Percentiles rank a stretch among this genome's conserved stretches.
Conservation (phyloP, 2,113 vertebrate genomes). For the Nymphicus hollandicus region DNA sequence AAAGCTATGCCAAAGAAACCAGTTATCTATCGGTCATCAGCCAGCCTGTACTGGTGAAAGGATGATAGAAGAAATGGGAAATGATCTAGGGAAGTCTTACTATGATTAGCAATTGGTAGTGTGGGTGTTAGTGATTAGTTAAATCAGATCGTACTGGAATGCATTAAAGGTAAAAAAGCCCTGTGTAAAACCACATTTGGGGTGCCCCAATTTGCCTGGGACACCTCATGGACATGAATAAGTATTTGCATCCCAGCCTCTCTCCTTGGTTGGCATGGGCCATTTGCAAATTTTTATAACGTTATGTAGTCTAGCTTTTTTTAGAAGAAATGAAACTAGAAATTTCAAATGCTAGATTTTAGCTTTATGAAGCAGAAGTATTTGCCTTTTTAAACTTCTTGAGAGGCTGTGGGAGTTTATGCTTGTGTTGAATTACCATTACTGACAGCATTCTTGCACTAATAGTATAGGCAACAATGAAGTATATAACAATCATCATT, state of each 20-base stretch:
- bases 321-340: neutral
- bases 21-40: neutral
- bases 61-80: neutral
- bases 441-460: neutral
- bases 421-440: neutral
- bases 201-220: neutral
- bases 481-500: neutral
- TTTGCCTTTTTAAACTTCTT: neutral
- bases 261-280: neutral
- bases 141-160: neutral
- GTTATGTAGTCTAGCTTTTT: neutral
- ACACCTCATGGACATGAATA: neutral
- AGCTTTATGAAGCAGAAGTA: neutral
- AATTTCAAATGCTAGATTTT: neutral
- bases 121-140: neutral
- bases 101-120: neutral
- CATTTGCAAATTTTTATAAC: accelerated
- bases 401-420: neutral
- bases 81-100: neutral
- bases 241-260: neutral
- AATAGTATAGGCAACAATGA: neutral
- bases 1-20: neutral
- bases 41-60: neutral
- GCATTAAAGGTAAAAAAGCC: neutral
- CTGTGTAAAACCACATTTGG: neutral